Evolutionary conservation across 2,888 invertebrate genomes (phyloP).

Genomic region (Onchidella celtica): DNA sequence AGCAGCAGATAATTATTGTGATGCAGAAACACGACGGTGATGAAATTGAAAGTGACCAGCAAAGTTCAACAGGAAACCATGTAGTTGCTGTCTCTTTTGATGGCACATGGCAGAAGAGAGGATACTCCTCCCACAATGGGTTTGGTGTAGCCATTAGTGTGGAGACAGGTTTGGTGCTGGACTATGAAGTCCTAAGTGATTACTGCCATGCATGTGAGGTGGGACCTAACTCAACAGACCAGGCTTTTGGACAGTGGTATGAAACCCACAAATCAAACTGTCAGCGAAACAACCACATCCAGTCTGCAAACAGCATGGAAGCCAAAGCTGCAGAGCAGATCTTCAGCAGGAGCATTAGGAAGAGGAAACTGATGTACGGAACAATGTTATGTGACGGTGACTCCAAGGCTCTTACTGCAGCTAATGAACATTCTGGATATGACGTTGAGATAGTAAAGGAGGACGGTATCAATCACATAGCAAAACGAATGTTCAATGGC

Average conservation of each 20-base stretch:
- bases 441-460: background rate
- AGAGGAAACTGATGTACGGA: background rate
- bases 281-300: background rate
- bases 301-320: too few relatives aligned
- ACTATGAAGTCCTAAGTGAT: background rate
- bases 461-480: conserved; percentile 26
- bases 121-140: conserved; percentile 23
- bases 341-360: background rate
- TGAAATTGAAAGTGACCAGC: too few relatives aligned
- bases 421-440: background rate
- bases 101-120: too few relatives aligned
- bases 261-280: background rate
- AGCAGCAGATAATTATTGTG: too few relatives aligned
- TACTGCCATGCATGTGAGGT: conserved; percentile 1
- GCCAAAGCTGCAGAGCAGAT: background rate
- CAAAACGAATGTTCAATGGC: conserved; percentile 22
- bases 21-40: too few relatives aligned
- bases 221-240: background rate
- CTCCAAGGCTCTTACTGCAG: background rate
- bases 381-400: conserved; percentile 23
- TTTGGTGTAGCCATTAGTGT: conserved; percentile 9
- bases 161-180: conserved; percentile 18
- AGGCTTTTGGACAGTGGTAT: background rate
- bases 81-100: too few relatives aligned
- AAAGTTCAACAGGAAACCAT: too few relatives aligned